Percentiles rank a stretch among this genome's conserved stretches.
These are phyloP conservation scores for Nyctereutes procyonoides DNA, from an alignment of 2,113 vertebrate species.

Conservation along the genomic window DNA sequence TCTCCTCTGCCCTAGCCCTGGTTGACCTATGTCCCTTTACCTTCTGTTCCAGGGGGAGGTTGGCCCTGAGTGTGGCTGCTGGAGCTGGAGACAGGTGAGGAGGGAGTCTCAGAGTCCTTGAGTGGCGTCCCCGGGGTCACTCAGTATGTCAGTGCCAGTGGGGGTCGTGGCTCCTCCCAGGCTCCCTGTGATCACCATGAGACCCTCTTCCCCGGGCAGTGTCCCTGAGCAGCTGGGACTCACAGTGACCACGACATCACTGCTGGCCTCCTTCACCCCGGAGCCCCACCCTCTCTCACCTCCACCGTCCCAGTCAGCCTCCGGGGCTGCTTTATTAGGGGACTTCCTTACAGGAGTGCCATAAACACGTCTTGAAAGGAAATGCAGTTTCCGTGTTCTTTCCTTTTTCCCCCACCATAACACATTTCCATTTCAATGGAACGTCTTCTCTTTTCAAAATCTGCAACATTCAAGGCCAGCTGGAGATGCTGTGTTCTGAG, in stretches of 20 bases:
- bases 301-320: background rate
- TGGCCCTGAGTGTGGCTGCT: background rate
- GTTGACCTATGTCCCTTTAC: background rate
- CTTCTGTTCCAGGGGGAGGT: background rate
- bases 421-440: conserved; percentile 69
- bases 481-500: background rate
- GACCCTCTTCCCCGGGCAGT: no score
- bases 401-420: background rate
- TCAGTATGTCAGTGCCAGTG: fast-evolving
- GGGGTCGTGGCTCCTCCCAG: background rate
- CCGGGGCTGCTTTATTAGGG: background rate
- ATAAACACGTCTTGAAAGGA: conserved; percentile 49
- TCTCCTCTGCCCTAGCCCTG: background rate
- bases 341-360: conserved; percentile 21
- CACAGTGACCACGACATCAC: fast-evolving
- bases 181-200: background rate
- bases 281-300: background rate
- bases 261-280: background rate
- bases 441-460: conserved; percentile 36
- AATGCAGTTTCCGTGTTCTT: conserved; percentile 4
- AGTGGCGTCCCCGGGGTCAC: background rate
- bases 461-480: background rate
- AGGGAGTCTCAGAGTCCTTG: background rate
- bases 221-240: fast-evolving
- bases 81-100: background rate